Evolutionary conservation across 2,113 vertebrate species (phyloP).

Genomic region (Cheilinus undulatus): DNA sequence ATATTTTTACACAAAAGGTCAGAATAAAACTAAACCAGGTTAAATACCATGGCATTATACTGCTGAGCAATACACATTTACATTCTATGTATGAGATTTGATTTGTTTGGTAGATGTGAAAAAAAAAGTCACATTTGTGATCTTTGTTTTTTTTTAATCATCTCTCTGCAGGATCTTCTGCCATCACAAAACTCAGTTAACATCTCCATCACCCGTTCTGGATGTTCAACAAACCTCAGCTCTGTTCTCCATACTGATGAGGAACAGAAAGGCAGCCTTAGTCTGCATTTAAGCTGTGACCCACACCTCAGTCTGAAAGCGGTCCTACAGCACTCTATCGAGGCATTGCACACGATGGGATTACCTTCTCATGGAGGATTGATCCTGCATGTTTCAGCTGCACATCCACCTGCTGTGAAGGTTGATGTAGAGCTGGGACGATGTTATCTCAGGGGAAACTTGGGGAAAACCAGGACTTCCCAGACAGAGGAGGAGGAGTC

Average conservation of each 20-base stretch:
- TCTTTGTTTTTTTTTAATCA: not conserved
- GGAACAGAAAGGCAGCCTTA: slow-evolving; percentile 57
- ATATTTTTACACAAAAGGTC: too few species aligned
- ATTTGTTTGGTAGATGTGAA: not conserved
- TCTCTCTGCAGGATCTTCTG: slow-evolving; percentile 65
- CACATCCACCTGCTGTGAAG: slow-evolving; percentile 45
- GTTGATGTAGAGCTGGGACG: slow-evolving; percentile 77
- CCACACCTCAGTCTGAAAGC: slow-evolving; percentile 48
- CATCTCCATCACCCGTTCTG: slow-evolving; percentile 70
- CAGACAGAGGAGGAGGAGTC: slow-evolving; percentile 50
- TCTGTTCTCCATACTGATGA: slow-evolving; percentile 56
- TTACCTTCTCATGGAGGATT: slow-evolving; percentile 75
- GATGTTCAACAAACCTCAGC: slow-evolving; percentile 61
- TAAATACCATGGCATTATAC: too few species aligned
- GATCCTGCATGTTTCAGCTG: slow-evolving; percentile 51
- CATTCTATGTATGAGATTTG: too few species aligned
- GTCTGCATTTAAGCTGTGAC: slow-evolving; percentile 52
- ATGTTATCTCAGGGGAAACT: slow-evolving; percentile 76
- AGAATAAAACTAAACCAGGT: too few species aligned
- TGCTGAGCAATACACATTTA: too few species aligned
- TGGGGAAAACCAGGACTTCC: slow-evolving; percentile 50
- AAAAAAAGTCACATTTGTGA: not conserved
- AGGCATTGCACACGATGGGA: slow-evolving; percentile 71
- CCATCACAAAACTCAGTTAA: slow-evolving; percentile 77
- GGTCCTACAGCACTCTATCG: slow-evolving; percentile 77